Percentiles rank a stretch among this genome's conserved stretches.
Conservation (phyloP, 2,797 vertebrate species). For the Brachymystax lenok region DNA sequence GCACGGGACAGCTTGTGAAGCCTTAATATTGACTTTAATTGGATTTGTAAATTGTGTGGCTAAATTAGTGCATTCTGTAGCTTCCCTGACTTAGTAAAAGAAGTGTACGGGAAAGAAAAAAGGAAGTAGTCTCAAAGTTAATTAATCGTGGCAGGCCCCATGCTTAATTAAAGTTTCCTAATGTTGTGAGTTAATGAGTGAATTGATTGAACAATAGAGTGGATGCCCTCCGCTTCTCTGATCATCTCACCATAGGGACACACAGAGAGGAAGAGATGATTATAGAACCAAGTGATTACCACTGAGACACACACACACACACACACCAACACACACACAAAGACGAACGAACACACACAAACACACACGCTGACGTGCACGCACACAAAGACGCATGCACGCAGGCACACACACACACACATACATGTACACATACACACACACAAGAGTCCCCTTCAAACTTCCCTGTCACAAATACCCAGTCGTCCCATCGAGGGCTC, state of each 20-base stretch:
- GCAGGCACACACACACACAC: slow-evolving; percentile 4
- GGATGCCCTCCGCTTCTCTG: slow-evolving; percentile 47
- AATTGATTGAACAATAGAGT: slow-evolving; percentile 51
- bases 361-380: no score
- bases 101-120: slow-evolving; percentile 46
- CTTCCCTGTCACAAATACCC: slow-evolving; percentile 50
- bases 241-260: slow-evolving; percentile 47
- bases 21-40: slow-evolving; percentile 70
- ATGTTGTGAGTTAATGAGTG: slow-evolving; percentile 69
- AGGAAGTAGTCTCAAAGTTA: slow-evolving; percentile 68
- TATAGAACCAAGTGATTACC: slow-evolving; percentile 47
- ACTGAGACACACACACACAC: slow-evolving; percentile 12
- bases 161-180: slow-evolving; percentile 67
- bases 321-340: slow-evolving; percentile 3
- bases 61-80: slow-evolving; percentile 61
- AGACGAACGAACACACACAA: slow-evolving; percentile 11
- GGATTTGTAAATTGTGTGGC: slow-evolving; percentile 71
- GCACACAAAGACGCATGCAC: no score
- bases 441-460: slow-evolving; percentile 53
- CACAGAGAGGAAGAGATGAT: slow-evolving; percentile 20
- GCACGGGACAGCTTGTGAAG: slow-evolving; percentile 64
- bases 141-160: slow-evolving; percentile 67
- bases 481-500: slow-evolving; percentile 59
- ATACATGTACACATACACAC: slow-evolving; percentile 1
- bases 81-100: slow-evolving; percentile 53